phyloP scores from a whole-genome alignment of 23 tunicate species.

The Diplosoma virens region DNA sequence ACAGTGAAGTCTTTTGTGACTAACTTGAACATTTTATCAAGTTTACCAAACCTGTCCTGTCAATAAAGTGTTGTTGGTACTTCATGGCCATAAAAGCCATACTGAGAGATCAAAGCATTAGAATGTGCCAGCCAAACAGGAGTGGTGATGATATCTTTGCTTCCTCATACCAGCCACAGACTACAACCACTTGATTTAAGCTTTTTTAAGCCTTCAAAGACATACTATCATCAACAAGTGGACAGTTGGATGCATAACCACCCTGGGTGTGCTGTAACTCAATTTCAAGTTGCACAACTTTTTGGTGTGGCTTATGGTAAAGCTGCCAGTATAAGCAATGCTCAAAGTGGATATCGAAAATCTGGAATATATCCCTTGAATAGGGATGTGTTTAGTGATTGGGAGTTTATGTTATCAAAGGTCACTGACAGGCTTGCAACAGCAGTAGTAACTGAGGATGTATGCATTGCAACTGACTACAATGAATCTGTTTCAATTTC shows the following conservation, averaged over 20 bases:
- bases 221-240: constrained; percentile 3
- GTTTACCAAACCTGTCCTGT: background rate
- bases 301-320: constrained; percentile 28
- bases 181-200: constrained; percentile 2
- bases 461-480: too few relatives aligned
- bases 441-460: too few relatives aligned
- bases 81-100: constrained; percentile 10
- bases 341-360: constrained; percentile 13
- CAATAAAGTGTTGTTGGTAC: background rate
- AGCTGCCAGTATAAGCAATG: constrained; percentile 16
- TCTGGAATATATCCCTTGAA: constrained; percentile 9
- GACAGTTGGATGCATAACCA: constrained; percentile 3
- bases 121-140: background rate
- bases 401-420: background rate
- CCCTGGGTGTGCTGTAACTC: constrained; percentile 21
- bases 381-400: background rate
- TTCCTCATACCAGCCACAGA: constrained; percentile 15
- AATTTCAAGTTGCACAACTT: constrained; percentile 2
- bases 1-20: background rate
- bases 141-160: constrained; percentile 21
- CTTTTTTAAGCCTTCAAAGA: constrained; percentile 15
- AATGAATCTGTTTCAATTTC: too few relatives aligned
- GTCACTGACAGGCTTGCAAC: background rate
- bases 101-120: constrained; percentile 1
- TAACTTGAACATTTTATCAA: constrained; percentile 22